A percentile compares a stretch with the other conserved stretches of the same genome.
These are phyloP conservation scores for Apantesis nais DNA, from an alignment of 2,888 invertebrate genomes.

Conservation along the genomic window DNA sequence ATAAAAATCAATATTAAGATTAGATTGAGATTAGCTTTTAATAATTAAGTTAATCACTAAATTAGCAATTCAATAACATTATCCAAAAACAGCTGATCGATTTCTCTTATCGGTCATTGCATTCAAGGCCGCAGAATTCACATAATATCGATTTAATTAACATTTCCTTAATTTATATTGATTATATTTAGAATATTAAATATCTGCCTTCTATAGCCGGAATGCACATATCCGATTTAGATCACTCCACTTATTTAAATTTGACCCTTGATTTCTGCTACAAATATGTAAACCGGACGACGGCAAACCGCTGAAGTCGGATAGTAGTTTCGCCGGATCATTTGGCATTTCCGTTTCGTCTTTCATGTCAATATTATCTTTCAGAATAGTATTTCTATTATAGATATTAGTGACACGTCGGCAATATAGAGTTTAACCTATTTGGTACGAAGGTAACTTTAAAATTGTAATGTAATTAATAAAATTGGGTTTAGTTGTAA, in stretches of 20 bases:
- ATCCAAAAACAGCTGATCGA: background rate
- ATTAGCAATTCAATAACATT: background rate
- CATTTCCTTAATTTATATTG: background rate
- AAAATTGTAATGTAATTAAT: constrained; percentile 35
- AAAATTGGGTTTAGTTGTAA: constrained; percentile 49
- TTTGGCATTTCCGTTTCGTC: background rate
- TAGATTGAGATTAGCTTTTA: background rate
- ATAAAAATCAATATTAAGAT: too few species aligned
- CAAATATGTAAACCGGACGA: background rate
- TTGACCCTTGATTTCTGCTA: background rate
- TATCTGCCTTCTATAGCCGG: background rate
- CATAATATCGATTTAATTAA: background rate
- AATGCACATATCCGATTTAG: background rate
- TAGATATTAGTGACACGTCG: constrained; percentile 1
- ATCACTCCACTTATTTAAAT: background rate
- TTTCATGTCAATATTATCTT: constrained; percentile 16
- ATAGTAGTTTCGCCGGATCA: background rate
- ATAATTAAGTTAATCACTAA: background rate
- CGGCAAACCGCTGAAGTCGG: background rate
- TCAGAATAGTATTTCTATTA: constrained; percentile 12
- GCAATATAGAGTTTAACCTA: constrained; percentile 21
- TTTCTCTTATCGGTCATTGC: background rate
- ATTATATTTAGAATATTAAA: background rate
- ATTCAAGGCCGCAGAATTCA: too few species aligned
- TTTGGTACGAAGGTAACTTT: constrained; percentile 33